Base-by-base conservation (phyloP, 2,888 invertebrate genomes). In the Diarsia brunnea region DNA sequence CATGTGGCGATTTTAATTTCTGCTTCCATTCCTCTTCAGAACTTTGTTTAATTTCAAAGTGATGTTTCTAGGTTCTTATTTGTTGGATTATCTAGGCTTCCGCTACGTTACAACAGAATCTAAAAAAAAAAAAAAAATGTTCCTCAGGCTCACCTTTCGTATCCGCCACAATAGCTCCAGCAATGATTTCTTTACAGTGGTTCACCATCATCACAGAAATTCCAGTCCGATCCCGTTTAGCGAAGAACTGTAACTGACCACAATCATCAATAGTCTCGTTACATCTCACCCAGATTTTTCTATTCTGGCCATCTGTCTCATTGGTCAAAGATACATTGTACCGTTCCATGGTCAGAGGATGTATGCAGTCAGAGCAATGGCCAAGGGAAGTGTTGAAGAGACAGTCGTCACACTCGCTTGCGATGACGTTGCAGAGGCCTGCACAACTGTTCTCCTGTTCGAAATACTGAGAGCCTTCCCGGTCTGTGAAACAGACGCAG, bases 391-490 rank as follows among this genome's bases (percentile, higher is more conserved):
- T 82, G 78, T 90, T 90, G 10, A 82, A 81, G 4, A 95, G 88
- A 70, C 95, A 95, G 5, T 83, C 81, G n/a, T 93, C 92, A 76
- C 92, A 94, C 12, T 91, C 87, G 75, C 80, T 90, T 43, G 91
- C 88, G 21, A 53, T 53, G 12, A 84, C 79, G 82, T 88, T 89
- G 84, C 96, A 96, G 5, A 96, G 88, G 78, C 95, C 95, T 0
- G 89, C 88, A 87, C 96, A 96, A 64, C 88, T 90, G 68, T 92
- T 87, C 0, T 90, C 83, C 11, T 75, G 66, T 79, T 94, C 92
- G 88, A 95, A 95, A 90, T 96, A 96, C 75, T 93, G 93, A 7
- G 93, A 94, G 43, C 95, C 95, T 5, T 89, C 89, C 8, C 86
- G 82, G 85, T 92, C 89, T 4, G 87, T 85, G 88, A 87, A 90